Evolutionary conservation across 2,113 vertebrate species (phyloP).

Genomic region (Laticauda colubrina): DNA sequence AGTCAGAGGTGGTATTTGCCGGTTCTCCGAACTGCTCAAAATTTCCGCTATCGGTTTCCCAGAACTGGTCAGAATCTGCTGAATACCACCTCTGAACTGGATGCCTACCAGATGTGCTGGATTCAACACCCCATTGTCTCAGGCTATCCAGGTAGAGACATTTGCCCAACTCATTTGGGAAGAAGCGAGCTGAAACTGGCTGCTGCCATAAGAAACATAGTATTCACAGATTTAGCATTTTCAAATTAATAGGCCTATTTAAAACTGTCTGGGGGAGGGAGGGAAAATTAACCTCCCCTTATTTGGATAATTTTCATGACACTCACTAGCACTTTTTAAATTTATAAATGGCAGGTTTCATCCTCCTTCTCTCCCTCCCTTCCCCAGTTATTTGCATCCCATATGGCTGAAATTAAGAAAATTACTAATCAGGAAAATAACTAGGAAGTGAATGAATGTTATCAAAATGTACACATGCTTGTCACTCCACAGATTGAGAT

Average conservation of each 20-base stretch:
- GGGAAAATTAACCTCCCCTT: neutral
- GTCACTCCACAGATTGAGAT: slow-evolving; percentile 33
- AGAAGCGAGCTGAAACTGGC: neutral
- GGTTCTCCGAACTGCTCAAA: too few species aligned
- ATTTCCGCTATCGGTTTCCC: too few species aligned
- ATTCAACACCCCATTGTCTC: neutral
- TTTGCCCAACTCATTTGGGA: neutral
- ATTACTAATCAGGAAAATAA: slow-evolving; percentile 28
- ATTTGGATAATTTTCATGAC: slow-evolving; percentile 19
- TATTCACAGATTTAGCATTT: neutral
- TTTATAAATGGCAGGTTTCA: slow-evolving; percentile 35
- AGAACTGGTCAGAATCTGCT: too few species aligned
- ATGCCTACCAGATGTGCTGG: too few species aligned
- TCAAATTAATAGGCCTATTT: neutral
- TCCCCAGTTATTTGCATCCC: neutral
- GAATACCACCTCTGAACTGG: too few species aligned
- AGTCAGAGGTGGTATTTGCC: too few species aligned
- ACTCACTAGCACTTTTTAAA: slow-evolving; percentile 20
- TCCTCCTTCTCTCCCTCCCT: neutral
- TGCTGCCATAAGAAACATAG: neutral
- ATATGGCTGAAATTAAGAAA: slow-evolving; percentile 43
- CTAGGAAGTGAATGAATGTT: slow-evolving; percentile 21
- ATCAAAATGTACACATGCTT: slow-evolving; percentile 48
- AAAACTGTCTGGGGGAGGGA: neutral
- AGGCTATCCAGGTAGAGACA: neutral